Conservation (phyloP, 2,797 vertebrate species). For the Petrocephalus sullivani region DNA sequence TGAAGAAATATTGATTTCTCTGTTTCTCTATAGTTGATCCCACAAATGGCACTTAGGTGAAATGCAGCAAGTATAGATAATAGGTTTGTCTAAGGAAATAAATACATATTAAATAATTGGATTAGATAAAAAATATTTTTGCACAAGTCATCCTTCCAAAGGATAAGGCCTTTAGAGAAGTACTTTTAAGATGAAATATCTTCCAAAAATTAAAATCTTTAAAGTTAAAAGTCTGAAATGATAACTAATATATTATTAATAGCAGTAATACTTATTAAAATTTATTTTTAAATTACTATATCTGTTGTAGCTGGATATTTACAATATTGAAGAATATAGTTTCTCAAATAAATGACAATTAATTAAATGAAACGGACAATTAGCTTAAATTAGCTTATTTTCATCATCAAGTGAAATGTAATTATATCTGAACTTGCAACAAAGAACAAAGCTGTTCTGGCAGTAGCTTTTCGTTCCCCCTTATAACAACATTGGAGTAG, state of each 20-base stretch:
- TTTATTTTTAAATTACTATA: background rate
- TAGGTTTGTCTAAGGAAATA: background rate
- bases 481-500: background rate
- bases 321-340: background rate
- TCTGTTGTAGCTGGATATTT: background rate
- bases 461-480: background rate
- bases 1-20: background rate
- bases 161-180: background rate
- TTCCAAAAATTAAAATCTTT: background rate
- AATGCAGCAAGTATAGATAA: background rate
- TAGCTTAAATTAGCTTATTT: background rate
- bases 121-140: constrained; percentile 10
- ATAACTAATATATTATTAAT: background rate
- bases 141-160: constrained; percentile 7
- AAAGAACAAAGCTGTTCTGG: background rate
- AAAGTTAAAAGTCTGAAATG: background rate
- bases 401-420: background rate
- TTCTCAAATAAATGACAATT: background rate
- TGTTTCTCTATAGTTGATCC: background rate
- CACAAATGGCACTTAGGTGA: background rate
- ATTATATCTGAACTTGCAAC: background rate
- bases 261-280: background rate
- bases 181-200: background rate
- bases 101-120: constrained; percentile 3
- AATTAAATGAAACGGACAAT: background rate